Evolutionary conservation across 1,140 invertebrate genomes (phyloP), one percentile per base, ranked within the genome.

Genomic region (Ceratosolen solmsi): DNA sequence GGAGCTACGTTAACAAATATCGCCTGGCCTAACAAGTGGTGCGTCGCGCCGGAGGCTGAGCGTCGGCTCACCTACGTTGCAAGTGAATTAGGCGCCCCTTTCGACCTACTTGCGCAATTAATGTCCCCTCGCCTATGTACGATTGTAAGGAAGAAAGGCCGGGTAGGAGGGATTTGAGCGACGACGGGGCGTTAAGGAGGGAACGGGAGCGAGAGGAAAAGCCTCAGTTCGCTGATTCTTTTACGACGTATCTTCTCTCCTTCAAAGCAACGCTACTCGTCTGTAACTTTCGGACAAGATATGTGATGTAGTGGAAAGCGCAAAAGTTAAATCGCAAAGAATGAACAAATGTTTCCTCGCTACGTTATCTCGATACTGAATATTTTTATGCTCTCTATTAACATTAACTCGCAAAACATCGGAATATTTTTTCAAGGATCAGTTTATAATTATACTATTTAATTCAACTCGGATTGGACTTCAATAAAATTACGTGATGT

Each of bases 81-180:
- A 88, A 88, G 90, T 89, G 90, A 91, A 90, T 91, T 91, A 89
- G 89, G 86, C 86, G 87, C 87, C 89, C 89, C 89, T 89, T 90
- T 89, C 87, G 90, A 91, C 90, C 90, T 90, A 91, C 86, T 91
- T 91, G 88, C 87, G 87, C 90, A 91, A 90, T 91, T 89, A 88
- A 89, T 88, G 87, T 86, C 84, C 87, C 87, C 87, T 79, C 22
- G 36, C 54, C 30, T n/a, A n/a, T 54, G 68, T 41, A 22, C 38
- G 72, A 11, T 54, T 54, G 3, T 22, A 4, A 3, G 51, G 20
- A 22, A 54, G 20, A 22, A 22, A 46, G 13, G 5, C 5, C 13
- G 13, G 41, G 41, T 46, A 13, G 41, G 41, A 13, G 41, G 13
- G 13, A 46, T 46, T 46, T 46, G 41, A 46, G 41, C n/a, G n/a